Evolutionary conservation across 2,797 vertebrate species (phyloP).

Genomic region (Octomys mimax): DNA sequence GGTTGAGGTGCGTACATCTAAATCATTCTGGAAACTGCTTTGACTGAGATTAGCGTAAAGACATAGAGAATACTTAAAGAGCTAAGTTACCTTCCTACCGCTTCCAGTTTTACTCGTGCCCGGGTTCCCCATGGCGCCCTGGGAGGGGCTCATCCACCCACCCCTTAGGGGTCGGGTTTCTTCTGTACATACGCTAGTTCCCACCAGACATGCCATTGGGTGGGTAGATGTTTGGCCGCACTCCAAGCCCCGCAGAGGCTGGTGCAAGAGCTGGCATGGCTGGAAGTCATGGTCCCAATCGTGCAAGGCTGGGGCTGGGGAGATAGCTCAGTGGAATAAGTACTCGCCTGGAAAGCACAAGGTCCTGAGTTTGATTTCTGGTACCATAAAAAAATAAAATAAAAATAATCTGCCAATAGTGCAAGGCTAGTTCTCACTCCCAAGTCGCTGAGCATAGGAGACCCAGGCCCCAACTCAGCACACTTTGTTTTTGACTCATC

Average conservation of each 20-base stretch:
- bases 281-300: no score
- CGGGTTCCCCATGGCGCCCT: neutral
- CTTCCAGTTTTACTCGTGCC: neutral
- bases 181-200: neutral
- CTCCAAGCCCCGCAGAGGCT: neutral
- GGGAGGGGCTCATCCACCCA: neutral
- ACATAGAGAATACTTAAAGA: neutral
- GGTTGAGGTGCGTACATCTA: neutral
- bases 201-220: fast-evolving
- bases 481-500: neutral
- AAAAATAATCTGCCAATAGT: no score
- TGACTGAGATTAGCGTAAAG: neutral
- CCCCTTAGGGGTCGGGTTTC: neutral
- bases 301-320: no score
- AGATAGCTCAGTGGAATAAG: no score
- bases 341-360: no score
- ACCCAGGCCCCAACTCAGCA: neutral
- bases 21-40: slow-evolving; percentile 38
- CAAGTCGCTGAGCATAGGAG: neutral
- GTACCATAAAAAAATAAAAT: no score
- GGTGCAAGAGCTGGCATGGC: fast-evolving
- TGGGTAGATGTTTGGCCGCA: neutral
- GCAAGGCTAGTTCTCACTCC: no score
- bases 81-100: neutral
- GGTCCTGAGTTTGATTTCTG: no score